A percentile compares a stretch with the other conserved stretches of the same genome.
These are phyloP conservation scores for Maconellicoccus hirsutus DNA, from an alignment of 1,140 invertebrate species.

Conservation along the genomic window DNA sequence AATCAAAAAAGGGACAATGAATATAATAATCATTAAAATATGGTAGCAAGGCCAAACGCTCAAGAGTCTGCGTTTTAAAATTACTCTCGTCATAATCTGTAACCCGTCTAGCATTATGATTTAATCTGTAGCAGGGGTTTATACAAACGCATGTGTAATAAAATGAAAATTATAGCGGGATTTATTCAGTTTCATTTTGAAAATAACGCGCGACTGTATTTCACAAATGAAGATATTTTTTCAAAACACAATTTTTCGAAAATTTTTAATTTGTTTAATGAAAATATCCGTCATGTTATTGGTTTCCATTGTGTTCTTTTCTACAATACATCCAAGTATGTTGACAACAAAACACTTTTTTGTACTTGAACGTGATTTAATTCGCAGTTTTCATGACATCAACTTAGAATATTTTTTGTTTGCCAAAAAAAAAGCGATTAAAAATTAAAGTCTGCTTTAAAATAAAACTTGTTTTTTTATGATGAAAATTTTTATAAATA, in stretches of 20 bases:
- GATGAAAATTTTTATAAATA: no score
- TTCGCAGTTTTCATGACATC: no score
- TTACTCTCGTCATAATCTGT: not conserved
- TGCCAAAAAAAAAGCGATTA: no score
- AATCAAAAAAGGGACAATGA: not conserved
- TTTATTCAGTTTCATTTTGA: not conserved
- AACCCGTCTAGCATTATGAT: not conserved
- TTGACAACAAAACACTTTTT: not conserved
- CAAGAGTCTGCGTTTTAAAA: not conserved
- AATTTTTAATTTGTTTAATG: not conserved
- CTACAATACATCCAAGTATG: not conserved
- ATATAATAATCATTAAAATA: not conserved
- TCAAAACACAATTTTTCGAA: not conserved
- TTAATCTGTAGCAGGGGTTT: slow-evolving; percentile 19
- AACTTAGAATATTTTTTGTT: no score
- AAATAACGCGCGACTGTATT: not conserved
- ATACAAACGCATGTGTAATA: slow-evolving; percentile 8
- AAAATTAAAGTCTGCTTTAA: no score
- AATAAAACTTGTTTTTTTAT: no score
- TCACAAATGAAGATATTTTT: not conserved
- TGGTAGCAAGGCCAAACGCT: not conserved
- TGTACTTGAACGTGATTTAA: no score
- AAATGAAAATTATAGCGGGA: not conserved
- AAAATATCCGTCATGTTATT: slow-evolving; percentile 2
- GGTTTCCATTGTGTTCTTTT: not conserved